These are phyloP conservation scores for Sula dactylatra DNA, from an alignment of 2,113 vertebrate species.

Conservation along the genomic window DNA sequence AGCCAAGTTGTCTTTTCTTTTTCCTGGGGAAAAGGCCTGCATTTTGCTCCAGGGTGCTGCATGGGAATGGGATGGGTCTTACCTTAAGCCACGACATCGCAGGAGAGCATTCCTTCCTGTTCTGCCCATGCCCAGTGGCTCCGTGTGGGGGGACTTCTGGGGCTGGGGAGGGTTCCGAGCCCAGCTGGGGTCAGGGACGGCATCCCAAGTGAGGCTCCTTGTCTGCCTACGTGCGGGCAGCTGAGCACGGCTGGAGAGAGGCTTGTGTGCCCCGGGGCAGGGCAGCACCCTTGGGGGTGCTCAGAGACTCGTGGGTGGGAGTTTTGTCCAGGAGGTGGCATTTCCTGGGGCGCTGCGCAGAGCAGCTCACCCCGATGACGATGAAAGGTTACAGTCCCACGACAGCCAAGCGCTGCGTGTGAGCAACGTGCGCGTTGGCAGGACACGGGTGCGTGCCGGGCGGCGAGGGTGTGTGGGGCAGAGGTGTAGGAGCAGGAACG, in stretches of 20 bases:
- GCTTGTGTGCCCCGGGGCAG: not conserved
- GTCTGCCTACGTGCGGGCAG: not conserved
- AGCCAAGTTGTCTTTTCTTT: not conserved
- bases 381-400: not conserved
- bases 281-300: not conserved
- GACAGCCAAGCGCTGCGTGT: accelerated
- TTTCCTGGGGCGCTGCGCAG: accelerated
- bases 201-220: not conserved
- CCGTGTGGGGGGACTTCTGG: not conserved
- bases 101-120: not conserved
- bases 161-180: not conserved
- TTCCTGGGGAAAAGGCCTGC: not conserved
- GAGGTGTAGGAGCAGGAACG: not conserved
- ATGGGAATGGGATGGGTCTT: not conserved
- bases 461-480: accelerated
- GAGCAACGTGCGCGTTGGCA: accelerated
- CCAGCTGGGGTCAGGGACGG: not conserved
- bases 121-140: not conserved
- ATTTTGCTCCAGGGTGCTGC: not conserved
- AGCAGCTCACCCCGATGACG: not conserved
- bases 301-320: not conserved
- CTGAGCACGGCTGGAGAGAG: not conserved
- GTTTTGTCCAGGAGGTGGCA: not conserved
- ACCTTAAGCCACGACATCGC: not conserved
- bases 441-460: accelerated